Evolutionary conservation across 2,797 vertebrate species (phyloP), one percentile per base, ranked within the genome.

Genomic region (Mico argentatus): DNA sequence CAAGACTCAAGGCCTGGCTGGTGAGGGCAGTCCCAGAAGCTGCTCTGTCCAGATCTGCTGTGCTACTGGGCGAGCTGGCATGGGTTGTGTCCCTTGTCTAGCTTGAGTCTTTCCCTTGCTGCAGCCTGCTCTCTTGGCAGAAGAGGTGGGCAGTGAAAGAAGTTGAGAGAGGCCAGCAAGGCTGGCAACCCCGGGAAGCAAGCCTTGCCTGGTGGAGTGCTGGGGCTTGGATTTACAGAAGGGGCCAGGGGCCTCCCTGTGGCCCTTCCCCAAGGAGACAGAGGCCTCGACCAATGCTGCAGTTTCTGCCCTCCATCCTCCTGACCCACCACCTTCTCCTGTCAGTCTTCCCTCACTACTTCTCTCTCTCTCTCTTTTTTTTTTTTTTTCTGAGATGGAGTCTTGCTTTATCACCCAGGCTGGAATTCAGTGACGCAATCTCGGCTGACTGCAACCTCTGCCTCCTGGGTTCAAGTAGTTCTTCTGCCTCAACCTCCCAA

Each of bases 31-130:
- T 36, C 39, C 55, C 44, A 26, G 39, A 33, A 81, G 55, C 64
- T 10, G 0, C 30, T 95, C 44, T 81, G 61, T 36, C 17, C n/a
- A 82, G 83, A 48, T 44, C 55, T 36, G 7, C 48, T 8, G 26
- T 46, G 61, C 64, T 59, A 10, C 7, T 4, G 9, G 22, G 11
- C 19, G 59, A 48, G 59, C 24, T 50, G 5, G 67, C 15, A 39
- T 2, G 14, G 89, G 46, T 73, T 57, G 7, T 13, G 33, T 84
- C 24, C 36, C 88, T 85, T 14, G 73, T 89, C 73, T 57, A 88
- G 19, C 61, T 72, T 36, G 70, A 88, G 57, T 75, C 61, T 93
- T 44, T 93, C 48, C 7, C 57, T 77, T 88, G 85, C 46, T 64
- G 7, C 14, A 7, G 10, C 64, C 61, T 86, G 73, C 59, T 50